These are phyloP conservation scores for Sphaerophoria taeniata DNA, from an alignment of 2,888 invertebrate species.

Conservation along the genomic window DNA sequence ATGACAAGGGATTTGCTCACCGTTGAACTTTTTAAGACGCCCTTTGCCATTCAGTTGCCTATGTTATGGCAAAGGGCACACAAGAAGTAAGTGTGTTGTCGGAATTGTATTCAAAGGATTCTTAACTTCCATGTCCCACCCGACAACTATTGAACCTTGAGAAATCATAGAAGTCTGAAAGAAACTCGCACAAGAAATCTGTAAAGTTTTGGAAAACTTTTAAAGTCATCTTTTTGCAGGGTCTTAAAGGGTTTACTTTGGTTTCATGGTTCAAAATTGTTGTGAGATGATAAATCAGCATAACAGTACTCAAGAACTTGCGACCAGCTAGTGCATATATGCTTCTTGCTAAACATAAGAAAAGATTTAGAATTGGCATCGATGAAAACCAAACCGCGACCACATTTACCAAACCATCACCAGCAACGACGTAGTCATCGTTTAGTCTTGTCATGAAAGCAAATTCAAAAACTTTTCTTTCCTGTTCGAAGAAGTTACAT, in stretches of 20 bases:
- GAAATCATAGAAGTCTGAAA: background rate
- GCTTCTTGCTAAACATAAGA: conserved; percentile 9
- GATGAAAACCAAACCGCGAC: conserved; percentile 7
- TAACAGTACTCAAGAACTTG: too few relatives aligned
- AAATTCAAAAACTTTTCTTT: conserved; percentile 44
- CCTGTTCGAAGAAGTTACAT: background rate
- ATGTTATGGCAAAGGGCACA: conserved; percentile 55
- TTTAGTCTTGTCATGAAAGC: conserved; percentile 42
- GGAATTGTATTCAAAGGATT: background rate
- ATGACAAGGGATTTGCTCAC: conserved; percentile 70
- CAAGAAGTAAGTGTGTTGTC: conserved; percentile 6
- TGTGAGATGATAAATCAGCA: too few relatives aligned
- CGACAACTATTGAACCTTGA: background rate
- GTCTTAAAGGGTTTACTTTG: conserved; percentile 19
- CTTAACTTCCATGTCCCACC: background rate
- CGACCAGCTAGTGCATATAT: too few relatives aligned
- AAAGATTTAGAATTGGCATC: conserved; percentile 51
- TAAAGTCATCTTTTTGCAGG: too few relatives aligned
- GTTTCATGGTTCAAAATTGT: background rate
- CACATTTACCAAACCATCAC: background rate
- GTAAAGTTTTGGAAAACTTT: conserved; percentile 59
- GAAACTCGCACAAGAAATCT: conserved; percentile 45
- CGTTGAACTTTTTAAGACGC: conserved; percentile 66
- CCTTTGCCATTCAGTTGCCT: conserved; percentile 59
- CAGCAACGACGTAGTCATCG: background rate